Base-by-base conservation (phyloP, 2,797 vertebrate species). In the Austrolebias charrua region DNA sequence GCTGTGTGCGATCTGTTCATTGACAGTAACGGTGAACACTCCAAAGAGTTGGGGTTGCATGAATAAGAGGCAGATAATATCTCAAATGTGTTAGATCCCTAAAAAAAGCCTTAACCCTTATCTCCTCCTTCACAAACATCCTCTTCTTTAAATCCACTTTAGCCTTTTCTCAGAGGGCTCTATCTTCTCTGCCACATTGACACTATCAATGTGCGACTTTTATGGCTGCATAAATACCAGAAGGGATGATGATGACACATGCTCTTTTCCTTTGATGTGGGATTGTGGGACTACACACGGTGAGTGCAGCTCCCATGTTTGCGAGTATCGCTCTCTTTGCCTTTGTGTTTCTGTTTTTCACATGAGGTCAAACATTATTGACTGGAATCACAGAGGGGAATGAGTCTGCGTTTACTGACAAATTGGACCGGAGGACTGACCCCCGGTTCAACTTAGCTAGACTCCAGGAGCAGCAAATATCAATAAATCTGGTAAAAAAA, bases 311-410 rank as follows among this genome's bases (percentile, higher is more conserved):
- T 84, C 71, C 64, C 52, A 74, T 69, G 75, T 78, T 72, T 79
- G 75, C 48, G 71, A 76, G 77, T 62, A 67, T 68, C 43, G 47
- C 56, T 60, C 49, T 76, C 70, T 75, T 63, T 19, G 56, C 71
- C 75, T 88, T 77, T 76, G 64, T 71, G 52, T 68, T 72, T 53
- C 67, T 63, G 69, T 77, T 87, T 87, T 82, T 73, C 73, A 70
- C 79, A 69, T 46, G 85, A 85, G 89, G 88, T 91, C 85, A 85
- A 87, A 83, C 76, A 80, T 80, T 91, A 89, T 89, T 79, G 90
- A 90, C 85, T 85, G 76, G 74, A 82, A 83, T 84, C 76, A 82
- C 81, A 76, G 82, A 86, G 69, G 82, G 73, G 83, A 85, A 84
- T 71, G 74, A 80, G 73, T 66, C 81, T 78, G 82, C 74, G 60